Base-by-base conservation (phyloP, 1,140 invertebrate genomes). In the Hycleus phaleratus region DNA sequence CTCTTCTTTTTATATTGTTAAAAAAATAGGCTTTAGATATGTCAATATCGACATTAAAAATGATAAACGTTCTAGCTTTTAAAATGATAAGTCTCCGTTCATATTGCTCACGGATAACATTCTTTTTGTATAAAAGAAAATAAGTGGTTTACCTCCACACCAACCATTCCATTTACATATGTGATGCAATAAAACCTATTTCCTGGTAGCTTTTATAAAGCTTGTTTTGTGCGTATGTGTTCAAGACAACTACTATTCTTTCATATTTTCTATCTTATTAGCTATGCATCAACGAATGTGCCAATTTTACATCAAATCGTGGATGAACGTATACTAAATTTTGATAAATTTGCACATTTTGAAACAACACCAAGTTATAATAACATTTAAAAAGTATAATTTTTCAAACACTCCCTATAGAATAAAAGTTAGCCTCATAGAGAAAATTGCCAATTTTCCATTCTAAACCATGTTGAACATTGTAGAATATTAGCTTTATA, bases 101-200 rank as follows among this genome's bases (percentile, higher is more conserved):
- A 50, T 56, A 56, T 56, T 56, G 53, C 45, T 50, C 59, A 56
- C 59, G 59, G 56, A 60, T 32, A 32, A 32, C 52, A 51, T 60
- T 60, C 59, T 60, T 56, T 56, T 53, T 32, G 7, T 32, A 32
- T 5, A 32, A 32, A 32, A 7, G 32, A 42, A 39, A 60, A 60
- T 60, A 60, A 60, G 59, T 60, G 59, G 59, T 60, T 60, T 56
- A 60, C 52, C 59, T 51, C 46, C 59, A 53, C 52, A 50, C 48
- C 52, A 26, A 48, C 38, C 48, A 52, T 56, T 52, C 59, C 53
- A 60, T 60, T 60, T 60, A 56, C 59, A 60, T 60, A 56, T 53
- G 53, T 60, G 59, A 60, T 60, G 59, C 51, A 56, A 60, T 60
- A 60, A 60, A 60, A 60, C 52, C 52, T 49, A 60, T 60, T 60